phyloP scores from a whole-genome alignment of 92 coral and sea anemone species.

The Zoanthus gigantus region DNA sequence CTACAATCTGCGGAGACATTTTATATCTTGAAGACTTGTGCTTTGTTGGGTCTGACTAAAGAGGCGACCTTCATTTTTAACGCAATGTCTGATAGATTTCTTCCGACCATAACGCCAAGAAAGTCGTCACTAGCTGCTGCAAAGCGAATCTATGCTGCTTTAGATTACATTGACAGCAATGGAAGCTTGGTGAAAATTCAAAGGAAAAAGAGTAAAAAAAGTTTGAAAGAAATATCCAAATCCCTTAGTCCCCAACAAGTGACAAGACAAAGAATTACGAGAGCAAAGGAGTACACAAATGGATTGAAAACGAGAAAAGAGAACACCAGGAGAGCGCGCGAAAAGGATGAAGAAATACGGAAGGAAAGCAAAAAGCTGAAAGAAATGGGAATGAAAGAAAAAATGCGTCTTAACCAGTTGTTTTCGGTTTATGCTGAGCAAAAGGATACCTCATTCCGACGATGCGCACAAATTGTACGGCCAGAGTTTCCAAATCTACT shows the following conservation, averaged over 20 bases:
- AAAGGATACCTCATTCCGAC: constrained; percentile 82
- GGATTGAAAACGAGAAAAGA: constrained; percentile 66
- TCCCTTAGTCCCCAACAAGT: constrained; percentile 51
- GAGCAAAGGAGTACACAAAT: constrained; percentile 77
- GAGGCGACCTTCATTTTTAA: background rate
- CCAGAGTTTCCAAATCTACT: constrained; percentile 88
- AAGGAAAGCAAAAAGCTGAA: constrained; percentile 50
- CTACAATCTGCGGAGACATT: background rate
- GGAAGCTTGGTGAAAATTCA: constrained; percentile 38
- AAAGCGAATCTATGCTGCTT: constrained; percentile 72
- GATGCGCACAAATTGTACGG: constrained; percentile 69
- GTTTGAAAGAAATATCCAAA: constrained; percentile 11
- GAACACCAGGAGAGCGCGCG: constrained; percentile 60
- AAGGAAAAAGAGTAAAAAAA: constrained; percentile 56
- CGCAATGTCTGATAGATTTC: constrained; percentile 54
- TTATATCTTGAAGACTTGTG: background rate
- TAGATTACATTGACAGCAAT: constrained; percentile 64
- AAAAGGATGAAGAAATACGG: constrained; percentile 46
- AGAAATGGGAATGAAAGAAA: constrained; percentile 73
- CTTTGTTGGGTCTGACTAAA: background rate
- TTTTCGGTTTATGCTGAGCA: constrained; percentile 88
- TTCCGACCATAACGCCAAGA: constrained; percentile 59
- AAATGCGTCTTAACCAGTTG: constrained; percentile 74
- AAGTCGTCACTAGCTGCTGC: constrained; percentile 82
- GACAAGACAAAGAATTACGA: constrained; percentile 51